Conservation (phyloP, 2,113 vertebrate genomes). For the Nibea albiflora region DNA sequence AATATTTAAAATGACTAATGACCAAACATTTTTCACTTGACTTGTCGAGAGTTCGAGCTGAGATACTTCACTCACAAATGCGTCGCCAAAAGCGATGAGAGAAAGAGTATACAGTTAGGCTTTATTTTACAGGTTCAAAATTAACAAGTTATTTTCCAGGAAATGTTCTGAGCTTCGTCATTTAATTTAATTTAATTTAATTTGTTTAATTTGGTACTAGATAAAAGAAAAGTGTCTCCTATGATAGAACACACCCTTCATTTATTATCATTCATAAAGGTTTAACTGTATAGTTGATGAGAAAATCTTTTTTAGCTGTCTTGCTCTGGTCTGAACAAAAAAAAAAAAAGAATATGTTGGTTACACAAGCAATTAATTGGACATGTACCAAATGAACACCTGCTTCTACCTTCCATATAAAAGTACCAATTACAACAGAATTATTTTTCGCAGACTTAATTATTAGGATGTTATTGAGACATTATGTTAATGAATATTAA, state of each 20-base stretch:
- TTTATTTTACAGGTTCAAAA: background rate
- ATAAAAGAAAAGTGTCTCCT: background rate
- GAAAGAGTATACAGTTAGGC: background rate
- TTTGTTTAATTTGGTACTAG: too few relatives aligned
- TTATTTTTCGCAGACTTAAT: background rate
- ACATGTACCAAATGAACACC: background rate
- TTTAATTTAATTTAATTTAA: too few relatives aligned
- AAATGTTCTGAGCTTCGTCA: background rate
- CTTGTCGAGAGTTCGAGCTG: background rate
- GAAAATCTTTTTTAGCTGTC: background rate
- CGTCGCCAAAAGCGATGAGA: background rate
- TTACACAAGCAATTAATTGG: background rate
- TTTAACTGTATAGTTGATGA: background rate
- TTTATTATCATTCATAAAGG: conserved; percentile 3
- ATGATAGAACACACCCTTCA: background rate
- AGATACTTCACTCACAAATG: background rate
- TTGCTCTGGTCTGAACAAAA: background rate
- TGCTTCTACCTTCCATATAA: background rate
- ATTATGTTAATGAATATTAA: background rate
- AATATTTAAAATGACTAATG: conserved; percentile 32
- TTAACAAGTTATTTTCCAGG: background rate
- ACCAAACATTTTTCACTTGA: conserved; percentile 1
- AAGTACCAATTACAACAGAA: background rate
- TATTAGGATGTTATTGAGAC: background rate
- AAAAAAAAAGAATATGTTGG: background rate